Evolutionary conservation across 2,888 invertebrate species (phyloP).

Genomic region (Octonoba sinensis): DNA sequence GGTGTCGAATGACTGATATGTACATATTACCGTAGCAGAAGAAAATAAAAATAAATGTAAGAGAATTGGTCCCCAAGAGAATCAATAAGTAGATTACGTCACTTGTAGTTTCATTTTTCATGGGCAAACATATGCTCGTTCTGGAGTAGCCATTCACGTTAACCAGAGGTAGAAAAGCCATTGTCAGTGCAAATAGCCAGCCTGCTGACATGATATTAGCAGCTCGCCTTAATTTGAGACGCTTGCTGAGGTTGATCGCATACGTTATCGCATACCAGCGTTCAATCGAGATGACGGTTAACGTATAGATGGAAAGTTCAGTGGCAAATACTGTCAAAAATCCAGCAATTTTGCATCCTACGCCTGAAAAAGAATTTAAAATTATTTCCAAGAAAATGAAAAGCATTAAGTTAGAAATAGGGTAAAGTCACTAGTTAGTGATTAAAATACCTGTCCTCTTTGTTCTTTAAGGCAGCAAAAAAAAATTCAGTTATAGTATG

Average conservation of each 20-base stretch:
- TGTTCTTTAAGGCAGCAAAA: no score
- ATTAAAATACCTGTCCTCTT: no score
- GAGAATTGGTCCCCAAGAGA: conserved; percentile 81
- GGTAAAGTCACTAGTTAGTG: background rate
- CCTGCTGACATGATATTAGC: conserved; percentile 82
- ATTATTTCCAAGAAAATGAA: background rate
- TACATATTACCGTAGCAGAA: conserved; percentile 88
- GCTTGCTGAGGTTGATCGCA: conserved; percentile 84
- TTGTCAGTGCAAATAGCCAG: conserved; percentile 82
- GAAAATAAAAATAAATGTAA: conserved; percentile 86
- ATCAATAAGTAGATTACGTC: conserved; percentile 83
- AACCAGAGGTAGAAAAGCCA: conserved; percentile 84
- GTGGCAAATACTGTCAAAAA: conserved; percentile 89
- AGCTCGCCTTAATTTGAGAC: conserved; percentile 81
- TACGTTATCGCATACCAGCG: conserved; percentile 81
- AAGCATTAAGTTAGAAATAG: background rate
- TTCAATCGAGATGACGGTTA: conserved; percentile 88
- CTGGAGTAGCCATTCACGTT: conserved; percentile 90
- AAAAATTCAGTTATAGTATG: no score
- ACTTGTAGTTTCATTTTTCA: conserved; percentile 80
- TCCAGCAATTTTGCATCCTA: conserved; percentile 88
- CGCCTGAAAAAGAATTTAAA: conserved; percentile 62
- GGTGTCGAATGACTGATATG: conserved; percentile 76
- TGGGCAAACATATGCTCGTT: conserved; percentile 90
- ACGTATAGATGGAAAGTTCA: conserved; percentile 87